Evolutionary conservation across 2,888 invertebrate species (phyloP), one percentile per base, ranked within the genome.

Genomic region (Diaprepes abbreviatus): DNA sequence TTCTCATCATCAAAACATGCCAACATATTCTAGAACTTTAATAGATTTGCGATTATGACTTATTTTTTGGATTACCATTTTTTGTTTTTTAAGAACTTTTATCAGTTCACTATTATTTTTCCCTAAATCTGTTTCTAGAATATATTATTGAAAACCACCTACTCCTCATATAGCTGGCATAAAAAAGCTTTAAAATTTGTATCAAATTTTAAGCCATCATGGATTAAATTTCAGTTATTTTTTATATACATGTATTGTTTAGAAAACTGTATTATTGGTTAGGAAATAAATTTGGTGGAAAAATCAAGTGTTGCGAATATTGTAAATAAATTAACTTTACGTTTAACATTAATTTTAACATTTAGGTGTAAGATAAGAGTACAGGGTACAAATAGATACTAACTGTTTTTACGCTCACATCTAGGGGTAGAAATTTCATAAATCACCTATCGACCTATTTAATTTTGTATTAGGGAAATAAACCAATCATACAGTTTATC

Each of bases 371-470:
- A 73, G 70, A 60, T 67, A 57, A 67, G 66, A 67, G 60, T 67
- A 75, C 75, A 74, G 75, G 75, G 75, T 75, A 75, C 58, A 64
- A 71, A 66, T 66, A 67, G 48, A 66, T 65, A 68, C 63, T 68
- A 55, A 68, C 17, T 12, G 19, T 62, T 54, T 38, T 65, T 24
- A 48, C 45, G 36, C 36, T 40, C 59, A 54, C 16, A 31, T 40
- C 6, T 63, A 54, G 50, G 6, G 21, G 16, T 62, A 64, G 54
- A 43, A 17, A 33, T 55, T 31, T 43, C 43, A 31, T 36, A 24
- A 24, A 12, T 45, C 45, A 50, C 28, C 12, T 50, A 28, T n/a
- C 3, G n/a, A 10, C 3, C n/a, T 35, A 14, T 28, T 45, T 12
- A 0, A 21, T 45, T 48, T 36, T 12, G 16, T 43, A 45, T 19